Base-by-base conservation (phyloP, 2,113 vertebrate species). In the Bambusicola thoracicus region DNA sequence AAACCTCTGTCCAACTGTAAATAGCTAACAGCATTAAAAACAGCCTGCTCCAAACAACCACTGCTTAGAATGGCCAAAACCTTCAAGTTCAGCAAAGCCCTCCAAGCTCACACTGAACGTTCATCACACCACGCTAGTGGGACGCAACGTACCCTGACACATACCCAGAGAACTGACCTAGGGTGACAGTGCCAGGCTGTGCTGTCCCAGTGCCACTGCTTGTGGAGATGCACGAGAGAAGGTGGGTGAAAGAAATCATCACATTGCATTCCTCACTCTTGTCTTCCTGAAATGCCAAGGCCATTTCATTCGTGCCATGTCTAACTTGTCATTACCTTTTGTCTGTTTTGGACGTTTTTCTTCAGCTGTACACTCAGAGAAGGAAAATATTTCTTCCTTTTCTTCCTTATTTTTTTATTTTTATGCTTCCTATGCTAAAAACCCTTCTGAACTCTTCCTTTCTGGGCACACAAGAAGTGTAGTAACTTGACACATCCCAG, bases 391-490 rank as follows among this genome's bases (percentile, higher is more conserved):
- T 51, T 66, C 13, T 76, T 65, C 13, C 17, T 43, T 62, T 38
- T 13, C 27, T 51, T 63, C 19, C 44, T 48, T 43, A n/a, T n/a
- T 38, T 70, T 25, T 30, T 55, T 55, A 53, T 91, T 40, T 25
- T 10, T 30, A 53, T 89, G 73, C n/a, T 96, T 95, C 86, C 95
- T 82, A 82, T 95, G 86, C 87, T 95, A 95, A 97, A 97, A 97
- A 92, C 78, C 74, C 88, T 92, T 87, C 96, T 84, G 92, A 97
- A 97, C 95, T 93, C 92, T 91, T 17, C 15, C 96, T 96, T 97
- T 97, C 94, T 93, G 97, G 96, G 95, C 93, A 96, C 30, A 85
- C 77, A 96, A 84, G 96, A 96, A 96, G 95, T 91, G 84, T 75
- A 32, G 91, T 90, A 96, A 90, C 87, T 86, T 94, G 96, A 97